phyloP scores from a whole-genome alignment of 2,797 vertebrate species.

The Amazona ochrocephala region DNA sequence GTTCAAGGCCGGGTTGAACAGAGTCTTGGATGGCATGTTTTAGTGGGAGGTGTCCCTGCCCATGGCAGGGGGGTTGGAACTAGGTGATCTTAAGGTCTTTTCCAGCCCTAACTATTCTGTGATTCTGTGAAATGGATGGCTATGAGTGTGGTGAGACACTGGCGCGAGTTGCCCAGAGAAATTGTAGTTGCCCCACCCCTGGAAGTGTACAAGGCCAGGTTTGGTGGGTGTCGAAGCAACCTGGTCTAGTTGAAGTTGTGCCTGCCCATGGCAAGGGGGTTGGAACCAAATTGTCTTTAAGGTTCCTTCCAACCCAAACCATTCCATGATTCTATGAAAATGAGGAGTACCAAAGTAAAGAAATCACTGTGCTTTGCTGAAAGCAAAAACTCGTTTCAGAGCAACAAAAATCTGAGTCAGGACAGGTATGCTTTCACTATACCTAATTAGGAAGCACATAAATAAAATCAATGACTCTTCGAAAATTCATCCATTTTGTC shows the following conservation, averaged over 20 bases:
- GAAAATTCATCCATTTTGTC: not conserved
- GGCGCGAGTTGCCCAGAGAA: not conserved
- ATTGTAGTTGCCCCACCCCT: not conserved
- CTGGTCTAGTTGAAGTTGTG: not conserved
- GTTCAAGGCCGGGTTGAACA: too few species aligned
- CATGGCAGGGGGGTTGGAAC: too few species aligned
- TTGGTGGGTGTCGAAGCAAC: not conserved
- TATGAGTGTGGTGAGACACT: not conserved
- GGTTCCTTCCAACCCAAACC: not conserved
- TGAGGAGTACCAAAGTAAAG: not conserved
- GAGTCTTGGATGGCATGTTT: too few species aligned
- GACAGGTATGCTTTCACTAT: not conserved
- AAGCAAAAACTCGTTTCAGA: not conserved
- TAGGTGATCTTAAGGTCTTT: too few species aligned
- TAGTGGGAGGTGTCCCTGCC: too few species aligned
- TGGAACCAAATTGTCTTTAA: not conserved
- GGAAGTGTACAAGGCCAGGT: not conserved
- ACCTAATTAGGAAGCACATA: not conserved
- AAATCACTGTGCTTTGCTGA: not conserved
- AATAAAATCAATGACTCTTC: not conserved
- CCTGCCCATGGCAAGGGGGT: not conserved
- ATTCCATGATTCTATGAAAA: not conserved
- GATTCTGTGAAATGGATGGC: not conserved
- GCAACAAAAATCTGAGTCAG: not conserved
- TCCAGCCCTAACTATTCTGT: too few species aligned